Evolutionary conservation across 1,140 invertebrate genomes (phyloP), one percentile per base, ranked within the genome.

Genomic region (Galleria mellonella): DNA sequence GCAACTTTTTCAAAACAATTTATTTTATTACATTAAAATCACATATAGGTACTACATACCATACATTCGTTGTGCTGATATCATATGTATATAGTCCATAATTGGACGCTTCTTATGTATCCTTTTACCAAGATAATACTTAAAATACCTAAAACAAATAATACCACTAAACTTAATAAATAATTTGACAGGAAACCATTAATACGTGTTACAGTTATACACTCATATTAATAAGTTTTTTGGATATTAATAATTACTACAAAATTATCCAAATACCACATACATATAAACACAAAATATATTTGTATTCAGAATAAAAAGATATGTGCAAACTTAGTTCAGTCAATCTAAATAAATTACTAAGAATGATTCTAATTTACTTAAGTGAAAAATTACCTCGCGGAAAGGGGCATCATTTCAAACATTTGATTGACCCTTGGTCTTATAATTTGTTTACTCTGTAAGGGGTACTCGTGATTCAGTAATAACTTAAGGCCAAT

Each of bases 401-500:
- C 75, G 53, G 88, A 78, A 27, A 94, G 72, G 0, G 90, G 90
- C 57, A 93, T 67, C 53, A 93, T 78, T 37, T 89, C 85, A 40
- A 89, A 86, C 27, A 93, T 84, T 76, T 95, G 92, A 47, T 87
- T 88, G 1, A 93, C 70, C 56, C 88, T 87, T 8, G 93, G 91
- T 51, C 84, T 81, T 14, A 90, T 77, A 61, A 90, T 89, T 63
- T 93, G 93, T 51, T 90, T 89, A 66, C 93, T 90, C 77, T 91
- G 91, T 65, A 94, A 88, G 9, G 91, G 89, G 87, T 91, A 95
- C 53, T 89, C 87, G 87, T 96, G 92, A 78, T 94, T 88, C 51
- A 96, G 85, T 55, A 88, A 88, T 40, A 95, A 83, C 74, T 93
- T 92, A 59, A 93, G 87, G 9, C 93, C 92, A 67, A 89, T 90